Evolutionary conservation across 2,113 vertebrate genomes (phyloP).

Genomic region (Butastur rufipennis): DNA sequence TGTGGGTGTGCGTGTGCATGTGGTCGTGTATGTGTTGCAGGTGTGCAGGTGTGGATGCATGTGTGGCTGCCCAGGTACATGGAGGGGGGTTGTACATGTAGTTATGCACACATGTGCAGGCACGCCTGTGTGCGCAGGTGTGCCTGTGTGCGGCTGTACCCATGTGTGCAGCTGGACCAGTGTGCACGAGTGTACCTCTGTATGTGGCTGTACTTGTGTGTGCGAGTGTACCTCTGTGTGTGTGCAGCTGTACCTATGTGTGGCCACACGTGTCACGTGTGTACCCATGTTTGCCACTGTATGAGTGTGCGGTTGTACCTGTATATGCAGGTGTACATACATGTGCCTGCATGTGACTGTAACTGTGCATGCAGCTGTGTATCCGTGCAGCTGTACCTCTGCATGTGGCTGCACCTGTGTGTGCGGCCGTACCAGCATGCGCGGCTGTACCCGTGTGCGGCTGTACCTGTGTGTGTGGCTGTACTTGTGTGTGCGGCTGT

Average conservation of each 20-base stretch:
- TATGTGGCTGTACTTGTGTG: background rate
- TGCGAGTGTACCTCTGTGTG: background rate
- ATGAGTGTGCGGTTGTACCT: no score
- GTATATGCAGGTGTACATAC: no score
- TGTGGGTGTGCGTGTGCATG: background rate
- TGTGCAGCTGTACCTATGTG: background rate
- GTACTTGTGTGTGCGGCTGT: background rate
- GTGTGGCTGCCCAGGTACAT: fast-evolving
- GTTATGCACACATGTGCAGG: background rate
- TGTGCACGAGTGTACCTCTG: no score
- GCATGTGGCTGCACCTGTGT: no score
- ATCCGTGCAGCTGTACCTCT: no score
- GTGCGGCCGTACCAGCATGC: no score
- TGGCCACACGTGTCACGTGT: no score
- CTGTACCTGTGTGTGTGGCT: background rate
- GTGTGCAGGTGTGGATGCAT: no score
- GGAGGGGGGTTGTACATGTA: no score
- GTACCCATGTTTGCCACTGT: no score
- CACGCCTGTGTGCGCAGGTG: background rate
- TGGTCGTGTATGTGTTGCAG: no score
- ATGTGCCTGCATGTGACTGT: no score
- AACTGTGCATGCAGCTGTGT: background rate
- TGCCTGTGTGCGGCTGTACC: background rate
- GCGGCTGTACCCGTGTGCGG: background rate
- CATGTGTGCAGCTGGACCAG: background rate